Evolutionary conservation across 2,113 vertebrate species (phyloP).

Genomic region (Larimichthys polyactis): DNA sequence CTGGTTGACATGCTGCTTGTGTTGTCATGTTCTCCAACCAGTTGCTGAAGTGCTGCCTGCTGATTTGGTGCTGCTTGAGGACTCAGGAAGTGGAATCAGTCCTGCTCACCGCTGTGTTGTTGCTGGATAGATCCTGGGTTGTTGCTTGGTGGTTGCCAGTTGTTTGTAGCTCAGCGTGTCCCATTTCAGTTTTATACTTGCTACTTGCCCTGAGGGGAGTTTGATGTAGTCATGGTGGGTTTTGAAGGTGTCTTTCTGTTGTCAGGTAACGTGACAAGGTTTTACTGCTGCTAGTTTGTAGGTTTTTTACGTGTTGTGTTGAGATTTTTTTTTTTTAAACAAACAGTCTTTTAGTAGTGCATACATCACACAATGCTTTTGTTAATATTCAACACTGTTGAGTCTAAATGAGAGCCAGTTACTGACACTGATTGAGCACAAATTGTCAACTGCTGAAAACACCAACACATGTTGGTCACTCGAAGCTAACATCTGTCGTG

Average conservation of each 20-base stretch:
- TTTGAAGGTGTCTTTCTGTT: conserved; percentile 9
- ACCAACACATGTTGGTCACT: background rate
- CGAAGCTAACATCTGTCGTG: conserved; percentile 8
- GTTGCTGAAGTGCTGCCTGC: conserved; percentile 26
- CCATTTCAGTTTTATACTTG: background rate
- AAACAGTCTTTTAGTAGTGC: background rate
- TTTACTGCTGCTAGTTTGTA: background rate
- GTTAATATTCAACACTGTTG: background rate
- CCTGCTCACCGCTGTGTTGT: conserved; percentile 14
- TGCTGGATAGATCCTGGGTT: conserved; percentile 13
- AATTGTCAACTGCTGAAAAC: conserved; percentile 19
- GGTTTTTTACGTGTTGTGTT: background rate
- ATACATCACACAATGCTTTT: background rate
- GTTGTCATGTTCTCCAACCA: conserved; percentile 21
- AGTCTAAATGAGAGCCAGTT: conserved; percentile 2
- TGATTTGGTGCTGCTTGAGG: conserved; percentile 23
- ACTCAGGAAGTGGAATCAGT: background rate
- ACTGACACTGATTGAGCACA: conserved; percentile 11
- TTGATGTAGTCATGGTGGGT: background rate
- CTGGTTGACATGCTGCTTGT: conserved; percentile 37
- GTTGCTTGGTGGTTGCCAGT: background rate
- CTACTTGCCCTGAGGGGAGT: background rate
- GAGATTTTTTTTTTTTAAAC: too few relatives aligned
- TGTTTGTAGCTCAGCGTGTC: background rate
- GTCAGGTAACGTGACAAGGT: background rate